phyloP scores from a whole-genome alignment of 2,113 vertebrate genomes.

The Pollachius pollachius region DNA sequence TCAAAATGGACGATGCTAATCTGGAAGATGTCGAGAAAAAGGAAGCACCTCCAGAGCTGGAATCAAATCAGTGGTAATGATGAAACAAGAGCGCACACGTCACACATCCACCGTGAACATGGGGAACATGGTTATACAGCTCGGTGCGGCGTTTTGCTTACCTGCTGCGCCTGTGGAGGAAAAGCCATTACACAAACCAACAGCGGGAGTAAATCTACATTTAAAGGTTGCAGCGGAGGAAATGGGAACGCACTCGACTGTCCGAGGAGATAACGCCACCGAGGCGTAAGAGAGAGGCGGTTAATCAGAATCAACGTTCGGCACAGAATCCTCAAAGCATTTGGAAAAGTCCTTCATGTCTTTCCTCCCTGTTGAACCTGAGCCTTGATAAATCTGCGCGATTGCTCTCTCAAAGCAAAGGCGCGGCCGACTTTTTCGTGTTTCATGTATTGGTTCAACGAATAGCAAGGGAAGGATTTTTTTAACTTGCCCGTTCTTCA shows the following conservation, averaged over 20 bases:
- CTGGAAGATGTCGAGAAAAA: neutral
- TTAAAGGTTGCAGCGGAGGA: conserved; percentile 1
- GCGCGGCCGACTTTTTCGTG: no score
- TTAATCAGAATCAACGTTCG: conserved; percentile 21
- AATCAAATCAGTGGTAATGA: conserved; percentile 5
- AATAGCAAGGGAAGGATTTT: no score
- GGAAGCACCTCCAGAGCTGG: neutral
- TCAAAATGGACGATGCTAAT: conserved; percentile 20
- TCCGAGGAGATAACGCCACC: neutral
- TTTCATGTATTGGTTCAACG: no score
- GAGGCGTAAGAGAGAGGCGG: conserved; percentile 2
- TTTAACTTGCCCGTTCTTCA: no score
- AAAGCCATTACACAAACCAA: conserved; percentile 38
- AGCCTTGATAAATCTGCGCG: neutral
- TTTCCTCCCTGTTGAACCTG: neutral
- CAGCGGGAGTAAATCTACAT: conserved; percentile 21
- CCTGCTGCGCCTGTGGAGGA: conserved; percentile 63
- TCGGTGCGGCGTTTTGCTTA: conserved; percentile 58
- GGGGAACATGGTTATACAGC: neutral
- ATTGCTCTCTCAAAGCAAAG: neutral
- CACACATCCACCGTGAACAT: conserved; percentile 1
- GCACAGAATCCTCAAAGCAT: conserved; percentile 8
- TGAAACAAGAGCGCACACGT: conserved; percentile 17
- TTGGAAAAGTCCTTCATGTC: neutral
- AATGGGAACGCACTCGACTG: neutral